Conservation (phyloP, 2,113 vertebrate genomes). For the Psilopogon haemacephalus region DNA sequence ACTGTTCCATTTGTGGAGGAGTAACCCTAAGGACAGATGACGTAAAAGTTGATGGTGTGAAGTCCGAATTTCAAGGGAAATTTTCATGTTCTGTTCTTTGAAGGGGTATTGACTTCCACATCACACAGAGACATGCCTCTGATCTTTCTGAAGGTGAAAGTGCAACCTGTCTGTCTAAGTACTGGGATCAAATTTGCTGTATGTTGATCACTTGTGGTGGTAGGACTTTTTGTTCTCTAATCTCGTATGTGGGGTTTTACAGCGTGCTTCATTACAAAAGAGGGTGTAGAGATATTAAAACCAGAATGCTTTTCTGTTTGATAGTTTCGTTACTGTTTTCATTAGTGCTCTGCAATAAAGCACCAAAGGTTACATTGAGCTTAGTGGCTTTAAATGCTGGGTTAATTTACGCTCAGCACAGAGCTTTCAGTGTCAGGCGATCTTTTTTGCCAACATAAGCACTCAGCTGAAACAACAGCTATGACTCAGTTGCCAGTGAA, state of each 20-base stretch:
- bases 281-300: neutral
- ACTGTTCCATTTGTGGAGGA: neutral
- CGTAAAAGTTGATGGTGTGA: neutral
- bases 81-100: neutral
- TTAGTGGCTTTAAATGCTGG: constrained; percentile 19
- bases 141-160: neutral
- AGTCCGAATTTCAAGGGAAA: neutral
- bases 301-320: neutral
- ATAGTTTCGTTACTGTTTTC: neutral
- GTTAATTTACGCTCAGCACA: constrained; percentile 5
- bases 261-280: neutral
- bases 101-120: neutral
- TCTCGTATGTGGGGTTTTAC: neutral
- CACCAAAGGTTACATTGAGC: neutral
- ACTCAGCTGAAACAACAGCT: constrained; percentile 72
- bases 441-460: constrained; percentile 69
- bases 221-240: neutral
- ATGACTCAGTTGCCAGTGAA: constrained; percentile 77
- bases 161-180: neutral
- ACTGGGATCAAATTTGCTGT: neutral
- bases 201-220: neutral
- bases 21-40: neutral
- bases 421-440: constrained; percentile 47
- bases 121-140: neutral
- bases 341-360: neutral